A percentile compares a stretch with the other conserved stretches of the same genome.
phyloP scores from a whole-genome alignment of 1,140 invertebrate species.

The Glossosoma conforme region DNA sequence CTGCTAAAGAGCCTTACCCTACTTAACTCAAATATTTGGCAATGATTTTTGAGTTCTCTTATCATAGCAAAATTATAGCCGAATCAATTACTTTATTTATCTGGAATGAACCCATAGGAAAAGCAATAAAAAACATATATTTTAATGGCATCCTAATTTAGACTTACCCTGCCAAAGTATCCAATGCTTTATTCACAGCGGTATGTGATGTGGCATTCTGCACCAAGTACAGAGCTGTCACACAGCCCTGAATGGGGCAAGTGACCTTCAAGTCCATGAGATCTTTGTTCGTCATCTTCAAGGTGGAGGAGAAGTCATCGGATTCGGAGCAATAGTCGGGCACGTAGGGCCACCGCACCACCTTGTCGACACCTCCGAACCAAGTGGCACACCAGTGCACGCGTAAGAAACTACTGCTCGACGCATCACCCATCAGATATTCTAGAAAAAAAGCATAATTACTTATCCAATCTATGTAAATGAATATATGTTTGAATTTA shows the following conservation, averaged over 20 bases:
- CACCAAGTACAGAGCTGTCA: conserved; percentile 50
- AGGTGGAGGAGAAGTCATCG: conserved; percentile 31
- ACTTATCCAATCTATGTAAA: too few species aligned
- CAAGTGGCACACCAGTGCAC: conserved; percentile 52
- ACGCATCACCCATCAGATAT: conserved; percentile 40
- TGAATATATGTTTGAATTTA: too few species aligned
- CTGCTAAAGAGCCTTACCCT: too few species aligned
- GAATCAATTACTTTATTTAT: too few species aligned
- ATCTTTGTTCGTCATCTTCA: conserved; percentile 46
- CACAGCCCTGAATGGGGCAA: conserved; percentile 45
- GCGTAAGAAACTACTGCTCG: conserved; percentile 41
- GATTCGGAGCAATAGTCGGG: conserved; percentile 22
- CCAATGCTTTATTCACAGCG: conserved; percentile 49
- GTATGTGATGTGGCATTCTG: conserved; percentile 58
- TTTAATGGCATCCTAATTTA: too few species aligned
- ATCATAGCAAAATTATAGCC: too few species aligned
- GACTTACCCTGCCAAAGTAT: conserved; percentile 52
- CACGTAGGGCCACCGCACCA: conserved; percentile 34
- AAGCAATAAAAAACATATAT: too few species aligned
- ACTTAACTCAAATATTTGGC: too few species aligned
- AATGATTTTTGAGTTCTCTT: too few species aligned
- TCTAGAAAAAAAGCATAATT: conserved; percentile 39
- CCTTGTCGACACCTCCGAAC: conserved; percentile 40
- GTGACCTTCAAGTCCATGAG: conserved; percentile 44
- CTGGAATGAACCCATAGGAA: too few species aligned